Evolutionary conservation across 2,113 vertebrate species (phyloP).

Genomic region (Nesoenas mayeri): DNA sequence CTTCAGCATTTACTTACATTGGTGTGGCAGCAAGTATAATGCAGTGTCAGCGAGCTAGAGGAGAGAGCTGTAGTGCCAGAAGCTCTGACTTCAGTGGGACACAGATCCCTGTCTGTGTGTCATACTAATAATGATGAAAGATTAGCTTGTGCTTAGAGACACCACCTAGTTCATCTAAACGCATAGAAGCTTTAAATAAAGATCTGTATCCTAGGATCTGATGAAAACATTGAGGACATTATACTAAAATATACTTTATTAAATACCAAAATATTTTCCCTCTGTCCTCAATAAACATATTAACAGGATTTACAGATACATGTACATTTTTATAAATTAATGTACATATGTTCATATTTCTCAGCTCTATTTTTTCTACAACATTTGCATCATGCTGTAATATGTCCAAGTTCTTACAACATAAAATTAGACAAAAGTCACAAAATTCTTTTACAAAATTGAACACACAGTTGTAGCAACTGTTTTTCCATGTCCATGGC

Average conservation of each 20-base stretch:
- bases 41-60: background rate
- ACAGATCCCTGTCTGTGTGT: background rate
- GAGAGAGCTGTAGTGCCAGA: background rate
- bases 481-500: background rate
- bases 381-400: background rate
- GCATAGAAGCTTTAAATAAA: background rate
- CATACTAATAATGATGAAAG: background rate
- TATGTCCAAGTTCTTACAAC: background rate
- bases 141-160: background rate
- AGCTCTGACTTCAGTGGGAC: background rate
- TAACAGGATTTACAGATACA: background rate
- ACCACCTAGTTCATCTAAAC: background rate
- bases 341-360: background rate
- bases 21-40: background rate
- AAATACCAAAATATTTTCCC: background rate
- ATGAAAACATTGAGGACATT: background rate
- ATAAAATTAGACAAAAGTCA: background rate
- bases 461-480: background rate
- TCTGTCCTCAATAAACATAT: background rate
- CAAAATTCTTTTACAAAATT: background rate
- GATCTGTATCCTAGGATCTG: background rate
- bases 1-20: background rate
- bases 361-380: background rate
- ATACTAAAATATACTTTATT: slow-evolving; percentile 57
- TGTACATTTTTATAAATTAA: background rate